phyloP scores from a whole-genome alignment of 2,888 invertebrate genomes.

The Sphecodes monilicornis region DNA sequence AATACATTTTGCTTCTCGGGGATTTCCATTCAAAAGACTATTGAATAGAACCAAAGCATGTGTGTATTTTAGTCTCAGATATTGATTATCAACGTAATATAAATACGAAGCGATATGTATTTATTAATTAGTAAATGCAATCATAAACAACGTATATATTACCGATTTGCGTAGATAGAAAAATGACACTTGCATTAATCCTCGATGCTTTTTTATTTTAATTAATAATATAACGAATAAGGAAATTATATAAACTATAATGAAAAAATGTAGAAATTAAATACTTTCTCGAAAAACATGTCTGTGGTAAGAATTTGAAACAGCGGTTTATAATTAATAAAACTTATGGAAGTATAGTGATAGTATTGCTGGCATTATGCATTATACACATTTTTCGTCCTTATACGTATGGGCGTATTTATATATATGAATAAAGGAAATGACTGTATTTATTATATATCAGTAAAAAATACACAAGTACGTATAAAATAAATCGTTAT shows the following conservation, averaged over 20 bases:
- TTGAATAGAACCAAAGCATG: conserved; percentile 12
- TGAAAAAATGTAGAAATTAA: background rate
- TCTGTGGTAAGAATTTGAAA: background rate
- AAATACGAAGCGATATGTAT: background rate
- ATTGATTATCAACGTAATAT: conserved; percentile 39
- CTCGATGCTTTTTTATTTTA: background rate
- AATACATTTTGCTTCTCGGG: background rate
- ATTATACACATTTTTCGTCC: background rate
- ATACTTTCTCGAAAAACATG: background rate
- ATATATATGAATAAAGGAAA: background rate
- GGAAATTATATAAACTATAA: background rate
- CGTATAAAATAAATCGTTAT: background rate
- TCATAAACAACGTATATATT: background rate
- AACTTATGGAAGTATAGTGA: background rate
- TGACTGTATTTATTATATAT: background rate
- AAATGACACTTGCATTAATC: background rate
- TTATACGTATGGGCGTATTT: background rate
- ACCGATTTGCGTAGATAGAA: background rate
- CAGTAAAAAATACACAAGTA: background rate
- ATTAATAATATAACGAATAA: background rate
- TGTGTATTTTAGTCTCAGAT: conserved; percentile 13
- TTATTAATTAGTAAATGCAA: background rate
- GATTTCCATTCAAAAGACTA: conserved; percentile 10
- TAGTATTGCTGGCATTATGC: background rate
- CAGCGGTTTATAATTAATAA: background rate